Conservation (phyloP, 2,888 invertebrate species). For the Rutpela maculata region DNA sequence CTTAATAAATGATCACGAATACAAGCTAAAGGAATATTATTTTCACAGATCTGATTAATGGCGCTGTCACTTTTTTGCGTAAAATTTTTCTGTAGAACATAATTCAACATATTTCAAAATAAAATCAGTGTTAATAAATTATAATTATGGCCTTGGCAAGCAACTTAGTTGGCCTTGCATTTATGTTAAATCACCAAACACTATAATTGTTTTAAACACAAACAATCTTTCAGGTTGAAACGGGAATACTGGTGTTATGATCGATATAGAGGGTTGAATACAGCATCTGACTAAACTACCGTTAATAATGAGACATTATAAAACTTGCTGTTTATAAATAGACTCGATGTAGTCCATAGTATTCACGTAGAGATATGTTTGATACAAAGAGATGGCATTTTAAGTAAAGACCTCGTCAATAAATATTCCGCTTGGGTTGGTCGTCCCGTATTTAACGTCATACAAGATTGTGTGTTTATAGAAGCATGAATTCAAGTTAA, state of each 20-base stretch:
- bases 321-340: conserved; percentile 51
- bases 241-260: conserved; percentile 38
- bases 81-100: conserved; percentile 61
- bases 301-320: conserved; percentile 51
- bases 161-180: neutral
- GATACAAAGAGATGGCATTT: conserved; percentile 31
- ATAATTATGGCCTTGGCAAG: neutral
- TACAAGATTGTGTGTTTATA: conserved; percentile 7
- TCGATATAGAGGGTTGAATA: conserved; percentile 49
- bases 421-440: conserved; percentile 19
- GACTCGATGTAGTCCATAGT: conserved; percentile 27
- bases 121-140: neutral
- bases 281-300: conserved; percentile 42
- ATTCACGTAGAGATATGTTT: conserved; percentile 9
- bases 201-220: conserved; percentile 25
- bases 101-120: conserved; percentile 58
- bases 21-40: conserved; percentile 59
- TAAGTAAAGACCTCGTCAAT: conserved; percentile 22
- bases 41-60: conserved; percentile 52
- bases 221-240: conserved; percentile 40
- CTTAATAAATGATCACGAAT: conserved; percentile 58
- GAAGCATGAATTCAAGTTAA: conserved; percentile 9
- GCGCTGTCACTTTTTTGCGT: conserved; percentile 54
- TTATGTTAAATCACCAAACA: neutral
- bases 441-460: conserved; percentile 3